These are phyloP conservation scores for Acipenser oxyrinchus DNA, from an alignment of 2,797 vertebrate species.

Conservation along the genomic window DNA sequence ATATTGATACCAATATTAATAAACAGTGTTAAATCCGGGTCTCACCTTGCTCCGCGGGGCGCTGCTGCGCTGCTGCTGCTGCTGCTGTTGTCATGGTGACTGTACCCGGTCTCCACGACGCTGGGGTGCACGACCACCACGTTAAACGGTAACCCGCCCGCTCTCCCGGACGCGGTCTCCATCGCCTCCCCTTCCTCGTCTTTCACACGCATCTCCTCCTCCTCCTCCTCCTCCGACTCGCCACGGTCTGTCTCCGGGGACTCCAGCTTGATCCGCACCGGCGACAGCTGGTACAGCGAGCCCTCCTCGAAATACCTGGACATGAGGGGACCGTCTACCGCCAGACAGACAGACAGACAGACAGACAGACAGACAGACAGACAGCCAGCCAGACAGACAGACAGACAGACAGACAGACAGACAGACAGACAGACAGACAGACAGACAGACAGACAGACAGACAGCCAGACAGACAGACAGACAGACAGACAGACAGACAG, in stretches of 20 bases:
- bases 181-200: constrained; percentile 66
- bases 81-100: constrained; percentile 54
- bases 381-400: no score
- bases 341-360: no score
- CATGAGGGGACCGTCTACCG: no score
- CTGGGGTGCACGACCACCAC: constrained; percentile 74
- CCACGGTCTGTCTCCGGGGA: neutral
- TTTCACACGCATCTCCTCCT: neutral
- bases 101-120: constrained; percentile 65
- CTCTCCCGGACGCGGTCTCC: constrained; percentile 65
- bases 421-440: no score
- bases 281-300: neutral
- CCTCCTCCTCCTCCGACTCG: no score
- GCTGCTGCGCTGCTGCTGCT: neutral
- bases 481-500: no score
- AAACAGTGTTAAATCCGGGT: neutral
- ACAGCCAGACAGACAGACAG: no score
- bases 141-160: constrained; percentile 64
- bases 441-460: no score
- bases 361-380: no score
- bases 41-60: constrained; percentile 70
- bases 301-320: no score
- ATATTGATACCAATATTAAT: no score
- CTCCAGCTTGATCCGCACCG: neutral
- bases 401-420: no score